Evolutionary conservation across 2,113 vertebrate genomes (phyloP).

Genomic region (Rhabdornis inornatus): DNA sequence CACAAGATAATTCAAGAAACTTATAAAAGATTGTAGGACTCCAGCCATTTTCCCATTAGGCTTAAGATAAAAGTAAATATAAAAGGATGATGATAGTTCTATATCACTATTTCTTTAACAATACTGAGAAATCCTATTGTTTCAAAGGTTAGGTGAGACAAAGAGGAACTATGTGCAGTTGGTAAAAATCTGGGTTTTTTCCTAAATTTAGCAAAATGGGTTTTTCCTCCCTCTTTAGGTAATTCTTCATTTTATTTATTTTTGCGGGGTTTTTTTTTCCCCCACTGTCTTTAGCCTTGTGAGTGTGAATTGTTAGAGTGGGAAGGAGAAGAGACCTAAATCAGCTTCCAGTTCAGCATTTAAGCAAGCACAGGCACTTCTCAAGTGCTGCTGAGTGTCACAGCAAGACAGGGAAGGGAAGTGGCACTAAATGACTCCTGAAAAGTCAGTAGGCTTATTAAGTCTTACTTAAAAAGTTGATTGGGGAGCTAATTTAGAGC

Average conservation of each 20-base stretch:
- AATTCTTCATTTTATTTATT: background rate
- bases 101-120: background rate
- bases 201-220: background rate
- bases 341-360: conserved; percentile 55
- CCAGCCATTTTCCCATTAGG: background rate
- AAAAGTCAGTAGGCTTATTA: conserved; percentile 63
- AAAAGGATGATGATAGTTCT: background rate
- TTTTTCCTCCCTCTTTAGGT: background rate
- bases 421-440: conserved; percentile 54
- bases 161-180: background rate
- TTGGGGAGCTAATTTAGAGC: conserved; percentile 62
- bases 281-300: background rate
- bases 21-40: background rate
- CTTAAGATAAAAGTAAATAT: background rate
- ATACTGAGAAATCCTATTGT: background rate
- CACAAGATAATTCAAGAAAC: conserved; percentile 22
- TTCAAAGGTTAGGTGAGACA: background rate
- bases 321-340: conserved; percentile 37
- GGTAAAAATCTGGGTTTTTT: background rate
- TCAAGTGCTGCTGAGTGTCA: conserved; percentile 61
- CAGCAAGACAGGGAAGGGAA: conserved; percentile 68
- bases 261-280: background rate
- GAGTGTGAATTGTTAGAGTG: background rate
- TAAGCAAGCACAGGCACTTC: conserved; percentile 48
- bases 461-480: conserved; percentile 64